These are phyloP conservation scores for Erythrocebus patas DNA, from an alignment of 2,113 vertebrate genomes.

Conservation along the genomic window DNA sequence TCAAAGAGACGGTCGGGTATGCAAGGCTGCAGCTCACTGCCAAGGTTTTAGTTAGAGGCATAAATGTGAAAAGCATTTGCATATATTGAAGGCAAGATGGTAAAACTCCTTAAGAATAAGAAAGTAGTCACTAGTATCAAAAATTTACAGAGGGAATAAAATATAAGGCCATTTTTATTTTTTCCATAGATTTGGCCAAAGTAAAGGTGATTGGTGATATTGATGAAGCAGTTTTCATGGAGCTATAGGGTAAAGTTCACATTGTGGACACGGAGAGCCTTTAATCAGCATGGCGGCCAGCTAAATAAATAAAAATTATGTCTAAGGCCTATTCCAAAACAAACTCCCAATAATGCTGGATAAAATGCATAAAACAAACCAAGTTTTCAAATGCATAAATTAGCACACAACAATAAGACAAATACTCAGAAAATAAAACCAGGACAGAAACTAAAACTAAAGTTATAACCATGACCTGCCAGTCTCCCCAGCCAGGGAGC, in stretches of 20 bases:
- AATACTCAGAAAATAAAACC: not conserved
- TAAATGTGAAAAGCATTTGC: not conserved
- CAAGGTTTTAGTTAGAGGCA: not conserved
- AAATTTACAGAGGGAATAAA: not conserved
- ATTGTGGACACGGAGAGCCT: rapidly evolving
- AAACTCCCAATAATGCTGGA: not conserved
- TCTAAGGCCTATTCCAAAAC: not conserved
- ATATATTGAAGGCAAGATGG: not conserved
- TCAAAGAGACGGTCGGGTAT: too few species aligned
- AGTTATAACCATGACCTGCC: not conserved
- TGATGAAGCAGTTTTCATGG: not conserved
- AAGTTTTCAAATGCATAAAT: not conserved
- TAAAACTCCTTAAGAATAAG: not conserved
- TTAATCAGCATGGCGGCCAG: not conserved
- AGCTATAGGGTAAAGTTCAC: not conserved
- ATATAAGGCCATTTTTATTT: not conserved
- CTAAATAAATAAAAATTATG: not conserved
- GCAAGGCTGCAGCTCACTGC: not conserved
- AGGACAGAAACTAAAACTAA: not conserved
- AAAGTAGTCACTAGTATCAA: not conserved
- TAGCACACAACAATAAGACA: not conserved
- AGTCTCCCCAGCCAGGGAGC: not conserved
- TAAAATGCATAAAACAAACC: not conserved
- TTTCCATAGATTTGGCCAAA: not conserved
- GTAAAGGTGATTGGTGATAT: not conserved